A percentile compares a stretch with the other conserved stretches of the same genome.
phyloP scores from a whole-genome alignment of 1,140 invertebrate genomes.

The Drosophila simulans region DNA sequence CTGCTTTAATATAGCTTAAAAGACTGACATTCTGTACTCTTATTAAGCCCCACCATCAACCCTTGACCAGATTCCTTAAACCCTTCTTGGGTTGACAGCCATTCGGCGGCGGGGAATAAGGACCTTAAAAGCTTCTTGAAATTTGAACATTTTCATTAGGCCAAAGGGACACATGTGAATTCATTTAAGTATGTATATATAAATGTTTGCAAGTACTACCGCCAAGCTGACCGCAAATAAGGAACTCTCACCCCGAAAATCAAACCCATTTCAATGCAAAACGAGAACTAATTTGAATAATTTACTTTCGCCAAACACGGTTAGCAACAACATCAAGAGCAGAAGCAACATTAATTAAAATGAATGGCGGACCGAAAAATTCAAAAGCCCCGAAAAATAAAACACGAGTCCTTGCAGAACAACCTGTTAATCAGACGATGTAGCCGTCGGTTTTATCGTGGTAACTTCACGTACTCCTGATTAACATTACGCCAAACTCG shows the following conservation, averaged over 20 bases:
- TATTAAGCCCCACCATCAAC: constrained; percentile 11
- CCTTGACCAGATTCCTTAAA: not conserved
- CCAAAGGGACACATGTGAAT: constrained; percentile 6
- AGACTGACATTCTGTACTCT: not conserved
- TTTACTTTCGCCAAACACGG: constrained; percentile 41
- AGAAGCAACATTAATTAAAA: constrained; percentile 47
- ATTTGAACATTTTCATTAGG: constrained; percentile 41
- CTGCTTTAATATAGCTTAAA: not conserved
- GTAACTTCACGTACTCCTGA: constrained; percentile 10
- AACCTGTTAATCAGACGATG: constrained; percentile 19
- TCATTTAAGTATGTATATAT: constrained; percentile 21
- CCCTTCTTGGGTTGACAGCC: constrained; percentile 5
- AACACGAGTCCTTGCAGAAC: not conserved
- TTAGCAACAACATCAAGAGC: constrained; percentile 9
- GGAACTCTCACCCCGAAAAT: constrained; percentile 28
- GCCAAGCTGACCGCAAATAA: constrained; percentile 44
- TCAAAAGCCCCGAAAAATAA: constrained; percentile 6
- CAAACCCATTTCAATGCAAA: constrained; percentile 64
- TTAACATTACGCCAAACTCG: constrained; percentile 6
- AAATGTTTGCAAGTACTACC: too few relatives aligned
- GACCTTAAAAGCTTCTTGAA: constrained; percentile 22
- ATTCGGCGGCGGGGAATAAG: not conserved
- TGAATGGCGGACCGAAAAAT: constrained; percentile 33
- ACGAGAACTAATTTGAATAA: constrained; percentile 69
- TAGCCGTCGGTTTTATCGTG: not conserved